Evolutionary conservation across 2,113 vertebrate species (phyloP).

Genomic region (Chamaea fasciata): DNA sequence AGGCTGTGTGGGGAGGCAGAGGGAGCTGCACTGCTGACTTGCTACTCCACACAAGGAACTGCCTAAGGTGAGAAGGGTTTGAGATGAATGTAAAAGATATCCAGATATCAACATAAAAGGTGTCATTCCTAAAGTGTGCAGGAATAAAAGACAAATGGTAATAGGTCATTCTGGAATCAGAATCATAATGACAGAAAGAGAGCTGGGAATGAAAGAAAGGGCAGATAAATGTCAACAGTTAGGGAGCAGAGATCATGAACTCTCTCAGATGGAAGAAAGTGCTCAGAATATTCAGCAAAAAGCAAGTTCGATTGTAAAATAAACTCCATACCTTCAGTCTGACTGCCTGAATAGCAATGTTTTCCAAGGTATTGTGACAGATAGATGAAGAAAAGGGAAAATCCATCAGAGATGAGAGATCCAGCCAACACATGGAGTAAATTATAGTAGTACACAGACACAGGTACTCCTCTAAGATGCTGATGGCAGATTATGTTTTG

Average conservation of each 20-base stretch:
- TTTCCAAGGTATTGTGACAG: neutral
- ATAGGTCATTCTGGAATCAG: constrained; percentile 48
- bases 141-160: constrained; percentile 37
- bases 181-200: constrained; percentile 48
- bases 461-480: neutral
- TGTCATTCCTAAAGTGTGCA: constrained; percentile 14
- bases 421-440: neutral
- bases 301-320: constrained; percentile 44
- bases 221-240: constrained; percentile 60
- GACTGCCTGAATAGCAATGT: neutral
- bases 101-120: constrained; percentile 18
- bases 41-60: neutral
- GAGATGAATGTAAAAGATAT: constrained; percentile 5
- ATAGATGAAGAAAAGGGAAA: neutral
- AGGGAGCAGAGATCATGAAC: constrained; percentile 47
- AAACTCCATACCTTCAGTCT: neutral
- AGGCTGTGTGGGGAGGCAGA: neutral
- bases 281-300: constrained; percentile 54
- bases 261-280: constrained; percentile 51
- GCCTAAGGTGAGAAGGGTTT: neutral
- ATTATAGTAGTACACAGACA: neutral
- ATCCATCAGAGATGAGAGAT: neutral
- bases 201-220: constrained; percentile 52
- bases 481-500: neutral
- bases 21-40: neutral